Percentiles rank a stretch among this genome's conserved stretches.
These are phyloP conservation scores for Neofelis nebulosa DNA, from an alignment of 2,113 vertebrate species.

Conservation along the genomic window DNA sequence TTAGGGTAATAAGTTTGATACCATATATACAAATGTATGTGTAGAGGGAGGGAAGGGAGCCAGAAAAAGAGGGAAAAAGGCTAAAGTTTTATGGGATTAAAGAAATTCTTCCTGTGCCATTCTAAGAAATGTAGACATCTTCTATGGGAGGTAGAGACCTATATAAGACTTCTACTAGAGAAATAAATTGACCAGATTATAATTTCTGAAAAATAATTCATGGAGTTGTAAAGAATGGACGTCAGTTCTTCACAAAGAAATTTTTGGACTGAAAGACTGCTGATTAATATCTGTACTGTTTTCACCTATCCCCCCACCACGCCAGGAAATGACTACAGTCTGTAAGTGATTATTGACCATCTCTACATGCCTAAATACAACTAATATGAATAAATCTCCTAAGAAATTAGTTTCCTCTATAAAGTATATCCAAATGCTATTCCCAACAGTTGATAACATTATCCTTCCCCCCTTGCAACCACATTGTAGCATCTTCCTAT, in stretches of 20 bases:
- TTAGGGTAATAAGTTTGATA: not conserved
- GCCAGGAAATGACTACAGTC: not conserved
- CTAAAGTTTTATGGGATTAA: not conserved
- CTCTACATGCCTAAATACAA: not conserved
- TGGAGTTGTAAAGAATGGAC: not conserved
- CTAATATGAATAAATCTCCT: not conserved
- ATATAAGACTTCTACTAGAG: not conserved
- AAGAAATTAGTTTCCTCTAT: not conserved
- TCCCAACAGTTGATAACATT: not conserved
- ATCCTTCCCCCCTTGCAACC: not conserved
- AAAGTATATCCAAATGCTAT: not conserved
- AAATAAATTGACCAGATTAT: not conserved
- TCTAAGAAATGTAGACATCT: not conserved
- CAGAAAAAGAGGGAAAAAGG: not conserved
- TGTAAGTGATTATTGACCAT: not conserved
- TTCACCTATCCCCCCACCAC: not conserved
- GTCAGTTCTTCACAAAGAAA: not conserved
- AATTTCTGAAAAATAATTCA: not conserved
- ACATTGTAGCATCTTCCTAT: not conserved
- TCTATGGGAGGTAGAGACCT: not conserved
- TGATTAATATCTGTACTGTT: not conserved
- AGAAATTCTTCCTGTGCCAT: not conserved
- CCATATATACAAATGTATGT: not conserved
- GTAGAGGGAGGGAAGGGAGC: accelerated
- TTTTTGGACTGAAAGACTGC: not conserved